A percentile compares a stretch with the other conserved stretches of the same genome.
phyloP scores from a whole-genome alignment of 2,888 invertebrate genomes.

The Eurytoma adleriae region DNA sequence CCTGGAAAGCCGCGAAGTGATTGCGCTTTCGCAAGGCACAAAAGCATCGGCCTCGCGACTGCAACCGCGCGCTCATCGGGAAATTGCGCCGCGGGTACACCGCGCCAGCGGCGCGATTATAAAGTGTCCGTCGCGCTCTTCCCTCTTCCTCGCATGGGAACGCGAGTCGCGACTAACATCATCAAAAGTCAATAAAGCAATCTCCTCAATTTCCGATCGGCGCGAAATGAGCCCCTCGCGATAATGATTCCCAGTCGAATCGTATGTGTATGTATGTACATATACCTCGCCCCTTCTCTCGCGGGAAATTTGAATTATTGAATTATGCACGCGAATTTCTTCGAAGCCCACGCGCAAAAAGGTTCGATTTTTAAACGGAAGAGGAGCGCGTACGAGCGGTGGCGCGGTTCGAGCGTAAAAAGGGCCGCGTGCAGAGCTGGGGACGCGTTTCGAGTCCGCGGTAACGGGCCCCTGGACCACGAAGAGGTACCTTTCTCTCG shows the following conservation, averaged over 20 bases:
- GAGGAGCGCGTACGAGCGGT: neutral
- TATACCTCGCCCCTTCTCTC: too few relatives aligned
- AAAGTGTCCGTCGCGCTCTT: neutral
- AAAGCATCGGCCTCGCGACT: neutral
- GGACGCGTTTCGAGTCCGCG: constrained; percentile 44
- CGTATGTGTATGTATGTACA: too few relatives aligned
- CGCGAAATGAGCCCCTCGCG: neutral
- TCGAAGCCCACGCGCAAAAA: too few relatives aligned
- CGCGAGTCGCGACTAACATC: neutral
- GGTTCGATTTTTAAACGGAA: too few relatives aligned
- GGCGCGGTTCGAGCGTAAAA: constrained; percentile 21
- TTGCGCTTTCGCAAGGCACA: constrained; percentile 19
- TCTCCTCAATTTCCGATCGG: neutral
- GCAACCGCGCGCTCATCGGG: neutral
- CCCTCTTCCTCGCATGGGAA: neutral
- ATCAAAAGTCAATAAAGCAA: constrained; percentile 9
- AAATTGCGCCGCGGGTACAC: neutral
- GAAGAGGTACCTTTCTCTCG: constrained; percentile 66
- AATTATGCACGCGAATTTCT: too few relatives aligned
- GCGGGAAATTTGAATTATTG: too few relatives aligned
- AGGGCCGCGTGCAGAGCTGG: constrained; percentile 1
- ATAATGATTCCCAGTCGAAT: neutral
- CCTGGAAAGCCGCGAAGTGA: neutral
- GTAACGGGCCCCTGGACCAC: constrained; percentile 67
- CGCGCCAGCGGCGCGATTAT: neutral